Conservation (phyloP, 2,113 vertebrate species). For the Varanus salvator region DNA sequence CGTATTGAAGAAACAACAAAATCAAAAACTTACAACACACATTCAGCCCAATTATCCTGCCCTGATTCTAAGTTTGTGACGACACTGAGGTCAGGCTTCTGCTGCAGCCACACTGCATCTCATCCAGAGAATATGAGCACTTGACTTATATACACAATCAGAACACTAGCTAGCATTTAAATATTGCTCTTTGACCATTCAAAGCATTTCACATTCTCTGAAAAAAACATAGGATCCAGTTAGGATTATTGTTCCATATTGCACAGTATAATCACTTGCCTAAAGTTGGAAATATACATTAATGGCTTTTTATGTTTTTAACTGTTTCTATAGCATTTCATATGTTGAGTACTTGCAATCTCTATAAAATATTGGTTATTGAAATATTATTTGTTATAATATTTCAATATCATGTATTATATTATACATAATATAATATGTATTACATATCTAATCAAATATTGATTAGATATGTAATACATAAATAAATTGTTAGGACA, state of each 20-base stretch:
- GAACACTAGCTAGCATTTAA: not conserved
- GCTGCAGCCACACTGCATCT: not conserved
- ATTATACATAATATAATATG: too few relatives aligned
- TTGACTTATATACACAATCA: not conserved
- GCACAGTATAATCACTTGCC: not conserved
- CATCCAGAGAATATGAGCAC: not conserved
- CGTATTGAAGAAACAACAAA: constrained; percentile 26
- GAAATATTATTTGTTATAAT: too few relatives aligned
- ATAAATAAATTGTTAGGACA: not conserved
- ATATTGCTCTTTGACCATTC: not conserved
- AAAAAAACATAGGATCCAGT: not conserved
- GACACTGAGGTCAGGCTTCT: not conserved
- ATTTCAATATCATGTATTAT: too few relatives aligned
- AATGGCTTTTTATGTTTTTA: too few relatives aligned
- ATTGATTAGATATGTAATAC: too few relatives aligned
- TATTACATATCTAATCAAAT: too few relatives aligned
- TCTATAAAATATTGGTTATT: too few relatives aligned
- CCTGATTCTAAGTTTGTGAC: not conserved
- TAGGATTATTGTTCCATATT: not conserved
- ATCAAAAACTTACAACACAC: constrained; percentile 5
- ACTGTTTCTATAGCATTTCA: too few relatives aligned
- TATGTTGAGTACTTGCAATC: too few relatives aligned
- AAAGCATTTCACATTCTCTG: not conserved
- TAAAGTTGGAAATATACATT: not conserved
- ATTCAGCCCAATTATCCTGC: constrained; percentile 21